Conservation (phyloP, 2,113 vertebrate genomes). For the Chaetops frenatus region DNA sequence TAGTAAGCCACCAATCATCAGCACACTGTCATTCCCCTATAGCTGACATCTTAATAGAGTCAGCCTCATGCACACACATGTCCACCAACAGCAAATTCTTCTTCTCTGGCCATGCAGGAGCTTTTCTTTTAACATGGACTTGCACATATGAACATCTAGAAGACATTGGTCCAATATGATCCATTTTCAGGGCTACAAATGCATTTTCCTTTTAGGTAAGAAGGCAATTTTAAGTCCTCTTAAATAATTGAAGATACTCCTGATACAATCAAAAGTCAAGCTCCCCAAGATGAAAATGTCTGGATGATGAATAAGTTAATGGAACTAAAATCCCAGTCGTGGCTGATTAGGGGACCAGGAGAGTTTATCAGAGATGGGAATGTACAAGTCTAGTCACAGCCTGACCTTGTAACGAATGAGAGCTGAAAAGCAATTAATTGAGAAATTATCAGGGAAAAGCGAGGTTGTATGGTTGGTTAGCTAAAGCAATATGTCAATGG, state of each 20-base stretch:
- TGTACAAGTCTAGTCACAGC: conserved; percentile 67
- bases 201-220: conserved; percentile 21
- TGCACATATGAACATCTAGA: neutral
- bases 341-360: conserved; percentile 55
- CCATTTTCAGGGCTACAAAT: neutral
- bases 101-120: neutral
- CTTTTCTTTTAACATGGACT: neutral
- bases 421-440: conserved; percentile 86
- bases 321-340: conserved; percentile 68
- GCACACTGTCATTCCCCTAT: conserved; percentile 22
- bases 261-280: conserved; percentile 67
- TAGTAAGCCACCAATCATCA: conserved; percentile 57
- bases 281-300: conserved; percentile 63
- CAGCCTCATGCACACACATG: neutral
- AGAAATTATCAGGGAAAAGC: conserved; percentile 80
- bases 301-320: conserved; percentile 74
- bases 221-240: conserved; percentile 47
- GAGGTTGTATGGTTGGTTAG: conserved; percentile 81
- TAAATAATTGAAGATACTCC: conserved; percentile 66
- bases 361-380: conserved; percentile 63
- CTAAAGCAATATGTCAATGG: conserved; percentile 84
- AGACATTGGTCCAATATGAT: neutral
- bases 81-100: neutral
- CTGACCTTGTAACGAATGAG: conserved; percentile 85
- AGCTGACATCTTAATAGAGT: conserved; percentile 53